Conservation (phyloP, 2,888 invertebrate species). For the Pseudeuparius sepicola region DNA sequence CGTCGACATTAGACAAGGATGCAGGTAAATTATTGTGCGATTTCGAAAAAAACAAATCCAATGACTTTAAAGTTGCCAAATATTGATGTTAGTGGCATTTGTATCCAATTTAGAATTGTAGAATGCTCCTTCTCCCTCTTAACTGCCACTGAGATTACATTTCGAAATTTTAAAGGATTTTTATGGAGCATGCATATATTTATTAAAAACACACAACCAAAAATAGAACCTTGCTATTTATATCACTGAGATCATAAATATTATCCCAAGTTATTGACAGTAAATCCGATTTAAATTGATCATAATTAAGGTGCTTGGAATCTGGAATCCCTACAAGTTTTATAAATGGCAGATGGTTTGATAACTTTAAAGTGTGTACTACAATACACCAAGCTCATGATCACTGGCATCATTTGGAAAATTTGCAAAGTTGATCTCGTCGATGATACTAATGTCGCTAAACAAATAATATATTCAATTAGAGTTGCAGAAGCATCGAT, state of each 20-base stretch:
- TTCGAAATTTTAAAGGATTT: conserved; percentile 1
- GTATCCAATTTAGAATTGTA: conserved; percentile 1
- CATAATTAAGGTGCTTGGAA: conserved; percentile 1
- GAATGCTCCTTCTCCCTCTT: not conserved
- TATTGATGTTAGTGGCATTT: not conserved
- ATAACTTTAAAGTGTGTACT: not conserved
- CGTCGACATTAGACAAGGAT: not conserved
- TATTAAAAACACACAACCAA: conserved; percentile 1
- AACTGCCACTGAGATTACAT: not conserved
- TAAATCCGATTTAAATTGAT: conserved; percentile 1
- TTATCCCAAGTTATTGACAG: not conserved
- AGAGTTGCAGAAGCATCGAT: not conserved
- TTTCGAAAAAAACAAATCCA: not conserved
- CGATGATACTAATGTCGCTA: too few relatives aligned
- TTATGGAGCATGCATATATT: not conserved
- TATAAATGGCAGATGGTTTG: not conserved
- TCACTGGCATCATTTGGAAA: not conserved
- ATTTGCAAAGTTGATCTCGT: not conserved
- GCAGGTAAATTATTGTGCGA: not conserved
- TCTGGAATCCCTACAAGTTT: not conserved
- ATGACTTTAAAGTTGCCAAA: not conserved
- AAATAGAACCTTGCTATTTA: not conserved
- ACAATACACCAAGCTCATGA: conserved; percentile 1
- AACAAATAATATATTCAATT: not conserved
- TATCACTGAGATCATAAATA: conserved; percentile 2